These are phyloP conservation scores for Sula dactylatra DNA, from an alignment of 2,113 vertebrate genomes.

Conservation along the genomic window DNA sequence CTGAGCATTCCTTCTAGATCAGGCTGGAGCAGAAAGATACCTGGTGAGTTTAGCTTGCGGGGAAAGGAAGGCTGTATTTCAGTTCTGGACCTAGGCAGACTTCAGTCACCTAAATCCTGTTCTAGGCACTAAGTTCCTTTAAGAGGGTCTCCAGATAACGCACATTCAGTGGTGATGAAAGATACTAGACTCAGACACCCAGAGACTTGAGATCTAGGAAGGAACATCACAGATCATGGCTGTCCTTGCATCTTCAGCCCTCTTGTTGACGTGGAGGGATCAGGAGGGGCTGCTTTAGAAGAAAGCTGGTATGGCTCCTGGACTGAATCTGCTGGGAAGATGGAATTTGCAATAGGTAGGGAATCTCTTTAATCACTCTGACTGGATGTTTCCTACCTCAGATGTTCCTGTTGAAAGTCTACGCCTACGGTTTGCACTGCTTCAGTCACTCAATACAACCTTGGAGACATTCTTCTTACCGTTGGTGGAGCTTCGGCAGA, in stretches of 20 bases:
- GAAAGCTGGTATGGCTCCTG: background rate
- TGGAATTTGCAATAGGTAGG: background rate
- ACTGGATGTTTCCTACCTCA: constrained; percentile 29
- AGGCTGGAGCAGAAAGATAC: background rate
- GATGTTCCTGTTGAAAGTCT: constrained; percentile 91
- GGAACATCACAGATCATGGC: rapidly evolving
- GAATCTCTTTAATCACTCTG: background rate
- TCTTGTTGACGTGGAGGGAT: background rate
- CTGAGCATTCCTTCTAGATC: rapidly evolving
- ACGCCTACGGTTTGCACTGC: constrained; percentile 90
- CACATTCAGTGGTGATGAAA: background rate
- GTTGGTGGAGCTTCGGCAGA: constrained; percentile 92
- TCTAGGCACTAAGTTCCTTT: background rate
- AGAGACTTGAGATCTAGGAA: background rate
- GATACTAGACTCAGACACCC: background rate
- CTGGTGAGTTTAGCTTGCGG: background rate
- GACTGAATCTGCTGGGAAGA: background rate
- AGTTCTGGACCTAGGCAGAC: background rate
- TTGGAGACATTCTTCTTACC: constrained; percentile 96
- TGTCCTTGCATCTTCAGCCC: background rate
- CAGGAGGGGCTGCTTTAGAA: background rate
- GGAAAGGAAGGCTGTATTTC: background rate
- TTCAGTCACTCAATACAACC: constrained; percentile 94
- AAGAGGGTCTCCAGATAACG: background rate
- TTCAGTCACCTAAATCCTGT: background rate